Percentiles rank a stretch among this genome's conserved stretches.
Evolutionary conservation across 2,888 invertebrate species (phyloP).

Genomic region (Zhengitettix transpicula): DNA sequence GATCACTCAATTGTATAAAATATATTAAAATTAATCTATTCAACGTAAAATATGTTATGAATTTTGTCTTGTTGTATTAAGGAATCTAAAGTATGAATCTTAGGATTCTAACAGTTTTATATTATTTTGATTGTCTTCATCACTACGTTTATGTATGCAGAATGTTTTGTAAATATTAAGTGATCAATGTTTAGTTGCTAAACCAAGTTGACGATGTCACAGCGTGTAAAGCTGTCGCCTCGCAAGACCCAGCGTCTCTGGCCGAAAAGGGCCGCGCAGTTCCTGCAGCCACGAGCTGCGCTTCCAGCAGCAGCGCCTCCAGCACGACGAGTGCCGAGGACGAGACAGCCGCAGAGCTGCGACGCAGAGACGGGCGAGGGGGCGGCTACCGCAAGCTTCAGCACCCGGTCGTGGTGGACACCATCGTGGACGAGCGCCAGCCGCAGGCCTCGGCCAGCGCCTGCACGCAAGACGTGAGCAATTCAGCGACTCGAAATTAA

Average conservation of each 20-base stretch:
- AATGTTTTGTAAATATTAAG: too few relatives aligned
- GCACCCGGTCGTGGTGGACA: not conserved
- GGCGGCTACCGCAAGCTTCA: not conserved
- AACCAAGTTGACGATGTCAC: too few relatives aligned
- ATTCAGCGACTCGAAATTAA: too few relatives aligned
- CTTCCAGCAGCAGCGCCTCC: constrained; percentile 3
- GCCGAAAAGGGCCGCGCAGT: constrained; percentile 34
- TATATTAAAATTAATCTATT: too few relatives aligned
- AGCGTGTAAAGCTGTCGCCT: not conserved
- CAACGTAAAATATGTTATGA: too few relatives aligned
- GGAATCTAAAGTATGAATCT: too few relatives aligned
- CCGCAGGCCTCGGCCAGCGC: constrained; percentile 29
- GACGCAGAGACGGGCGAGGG: constrained; percentile 7
- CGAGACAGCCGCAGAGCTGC: constrained; percentile 1
- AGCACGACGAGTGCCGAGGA: not conserved
- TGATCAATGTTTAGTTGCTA: too few relatives aligned
- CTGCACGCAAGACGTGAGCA: constrained; percentile 51
- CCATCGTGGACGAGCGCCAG: not conserved
- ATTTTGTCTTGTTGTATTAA: too few relatives aligned
- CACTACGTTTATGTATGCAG: too few relatives aligned
- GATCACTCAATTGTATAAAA: too few relatives aligned
- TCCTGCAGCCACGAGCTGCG: constrained; percentile 10
- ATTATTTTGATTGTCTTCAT: too few relatives aligned
- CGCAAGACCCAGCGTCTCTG: constrained; percentile 28
- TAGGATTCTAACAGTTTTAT: too few relatives aligned